Conservation (phyloP, 2,888 invertebrate genomes). For the Gonocerus acuteangulatus region DNA sequence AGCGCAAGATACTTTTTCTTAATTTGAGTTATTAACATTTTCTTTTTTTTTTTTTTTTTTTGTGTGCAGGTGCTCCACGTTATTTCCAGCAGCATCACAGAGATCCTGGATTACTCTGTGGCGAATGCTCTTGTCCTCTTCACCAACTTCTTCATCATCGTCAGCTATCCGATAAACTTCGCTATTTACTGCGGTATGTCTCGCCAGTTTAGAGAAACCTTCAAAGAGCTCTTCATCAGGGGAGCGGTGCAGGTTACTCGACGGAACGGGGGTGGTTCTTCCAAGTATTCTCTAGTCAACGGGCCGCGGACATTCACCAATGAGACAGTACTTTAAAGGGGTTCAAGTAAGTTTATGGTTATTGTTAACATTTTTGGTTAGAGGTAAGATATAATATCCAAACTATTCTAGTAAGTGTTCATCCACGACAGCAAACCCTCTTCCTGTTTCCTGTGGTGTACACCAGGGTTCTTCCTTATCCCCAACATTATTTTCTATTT, state of each 20-base stretch:
- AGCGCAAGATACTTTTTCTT: too few species aligned
- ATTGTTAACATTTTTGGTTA: too few species aligned
- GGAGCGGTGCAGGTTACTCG: conserved; percentile 52
- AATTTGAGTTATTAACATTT: too few species aligned
- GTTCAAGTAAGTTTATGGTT: too few species aligned
- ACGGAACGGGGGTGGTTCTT: conserved; percentile 60
- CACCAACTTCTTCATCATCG: conserved; percentile 84
- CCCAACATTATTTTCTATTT: too few species aligned
- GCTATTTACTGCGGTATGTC: conserved; percentile 96
- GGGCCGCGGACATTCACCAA: conserved; percentile 76
- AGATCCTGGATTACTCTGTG: conserved; percentile 67
- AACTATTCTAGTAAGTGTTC: too few species aligned
- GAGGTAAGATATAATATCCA: too few species aligned
- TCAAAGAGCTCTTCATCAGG: conserved; percentile 71
- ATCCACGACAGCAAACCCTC: too few species aligned
- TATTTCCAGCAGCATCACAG: conserved; percentile 62
- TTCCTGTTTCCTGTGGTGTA: too few species aligned
- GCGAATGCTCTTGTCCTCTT: conserved; percentile 70
- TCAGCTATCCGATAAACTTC: conserved; percentile 88
- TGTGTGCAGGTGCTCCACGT: conserved; percentile 58
- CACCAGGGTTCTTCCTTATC: too few species aligned
- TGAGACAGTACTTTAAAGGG: conserved; percentile 64
- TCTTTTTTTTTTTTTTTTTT: too few species aligned
- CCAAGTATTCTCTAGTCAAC: conserved; percentile 72
- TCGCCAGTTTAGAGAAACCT: conserved; percentile 85